Evolutionary conservation across 2,797 vertebrate species (phyloP).

Genomic region (Euthynnus affinis): DNA sequence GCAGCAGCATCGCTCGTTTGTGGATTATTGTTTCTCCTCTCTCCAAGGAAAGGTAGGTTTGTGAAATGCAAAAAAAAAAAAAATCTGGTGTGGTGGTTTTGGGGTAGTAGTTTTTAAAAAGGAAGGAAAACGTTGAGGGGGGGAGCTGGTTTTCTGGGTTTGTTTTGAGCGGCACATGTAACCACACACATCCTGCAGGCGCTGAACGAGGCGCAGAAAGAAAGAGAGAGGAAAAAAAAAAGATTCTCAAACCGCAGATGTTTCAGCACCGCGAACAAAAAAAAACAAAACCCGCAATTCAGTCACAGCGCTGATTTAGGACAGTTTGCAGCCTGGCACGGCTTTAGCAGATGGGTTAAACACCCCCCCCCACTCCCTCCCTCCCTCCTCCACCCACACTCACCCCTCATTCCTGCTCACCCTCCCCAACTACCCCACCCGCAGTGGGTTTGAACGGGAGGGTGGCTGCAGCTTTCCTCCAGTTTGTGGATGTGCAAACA

Average conservation of each 20-base stretch:
- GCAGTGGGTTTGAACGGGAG: conserved; percentile 35
- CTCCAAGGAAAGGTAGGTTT: conserved; percentile 68
- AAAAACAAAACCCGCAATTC: conserved; percentile 46
- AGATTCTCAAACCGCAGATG: conserved; percentile 55
- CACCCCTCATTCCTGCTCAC: background rate
- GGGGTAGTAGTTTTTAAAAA: conserved; percentile 42
- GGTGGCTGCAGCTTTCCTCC: conserved; percentile 47
- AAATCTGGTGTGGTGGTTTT: conserved; percentile 28
- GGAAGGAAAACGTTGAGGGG: too few species aligned
- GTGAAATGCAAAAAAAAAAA: background rate
- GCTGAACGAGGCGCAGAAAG: background rate
- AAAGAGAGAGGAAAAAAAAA: too few species aligned
- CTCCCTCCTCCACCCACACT: too few species aligned
- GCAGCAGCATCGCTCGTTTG: conserved; percentile 61
- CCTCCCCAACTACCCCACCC: conserved; percentile 27
- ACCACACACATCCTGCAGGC: conserved; percentile 42
- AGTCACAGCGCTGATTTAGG: conserved; percentile 60
- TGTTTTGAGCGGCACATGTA: conserved; percentile 15
- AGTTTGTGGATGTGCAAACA: conserved; percentile 68
- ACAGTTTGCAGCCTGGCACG: conserved; percentile 58
- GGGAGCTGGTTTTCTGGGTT: background rate
- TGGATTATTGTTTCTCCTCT: conserved; percentile 84
- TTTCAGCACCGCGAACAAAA: conserved; percentile 23
- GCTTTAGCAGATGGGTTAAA: conserved; percentile 64
- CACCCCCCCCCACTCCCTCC: background rate